phyloP scores from a whole-genome alignment of 53 echinoderm and acorn worm genomes.

The Echinometra lucunter region DNA sequence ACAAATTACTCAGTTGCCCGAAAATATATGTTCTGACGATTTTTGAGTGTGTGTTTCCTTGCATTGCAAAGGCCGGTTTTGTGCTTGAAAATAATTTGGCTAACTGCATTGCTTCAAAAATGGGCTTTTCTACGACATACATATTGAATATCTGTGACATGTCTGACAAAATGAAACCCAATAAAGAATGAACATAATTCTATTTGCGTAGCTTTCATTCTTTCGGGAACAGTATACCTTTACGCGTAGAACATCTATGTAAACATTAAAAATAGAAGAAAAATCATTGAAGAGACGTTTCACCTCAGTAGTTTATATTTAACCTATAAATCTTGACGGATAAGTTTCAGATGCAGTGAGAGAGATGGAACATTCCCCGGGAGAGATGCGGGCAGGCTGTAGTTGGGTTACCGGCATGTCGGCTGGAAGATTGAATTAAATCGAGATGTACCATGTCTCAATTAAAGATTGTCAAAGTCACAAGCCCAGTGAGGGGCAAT shows the following conservation, averaged over 20 bases:
- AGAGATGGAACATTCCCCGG: not conserved
- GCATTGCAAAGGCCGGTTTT: too few relatives aligned
- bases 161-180: not conserved
- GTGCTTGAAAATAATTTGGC: too few relatives aligned
- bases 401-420: not conserved
- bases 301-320: too few relatives aligned
- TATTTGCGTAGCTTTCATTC: not conserved
- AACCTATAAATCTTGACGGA: too few relatives aligned
- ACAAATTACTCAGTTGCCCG: too few relatives aligned
- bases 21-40: too few relatives aligned
- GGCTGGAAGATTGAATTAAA: slow-evolving; percentile 9
- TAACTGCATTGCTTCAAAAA: too few relatives aligned
- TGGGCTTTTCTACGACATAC: too few relatives aligned
- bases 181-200: not conserved
- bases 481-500: slow-evolving; percentile 7
- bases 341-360: not conserved
- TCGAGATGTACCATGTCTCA: slow-evolving; percentile 24
- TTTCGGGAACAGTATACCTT: not conserved
- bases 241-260: not conserved
- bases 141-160: too few relatives aligned
- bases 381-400: not conserved
- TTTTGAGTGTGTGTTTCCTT: too few relatives aligned
- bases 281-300: too few relatives aligned
- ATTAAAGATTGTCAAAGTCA: slow-evolving; percentile 14
- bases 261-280: not conserved